Evolutionary conservation across 1,140 invertebrate genomes (phyloP).

Genomic region (Calephelis virginiensis): DNA sequence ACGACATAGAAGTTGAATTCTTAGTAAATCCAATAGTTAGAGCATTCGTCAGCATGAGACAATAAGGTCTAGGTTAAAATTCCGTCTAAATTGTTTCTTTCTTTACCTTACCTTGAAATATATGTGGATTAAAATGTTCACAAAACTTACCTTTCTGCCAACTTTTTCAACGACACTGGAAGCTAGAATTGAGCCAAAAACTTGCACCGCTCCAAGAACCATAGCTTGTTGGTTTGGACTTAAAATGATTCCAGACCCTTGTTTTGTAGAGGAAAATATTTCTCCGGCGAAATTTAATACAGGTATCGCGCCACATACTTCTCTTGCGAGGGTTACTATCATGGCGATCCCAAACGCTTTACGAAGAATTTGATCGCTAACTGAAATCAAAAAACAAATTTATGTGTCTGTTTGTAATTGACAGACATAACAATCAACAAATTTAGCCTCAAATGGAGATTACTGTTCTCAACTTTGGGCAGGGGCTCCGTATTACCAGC

Average conservation of each 20-base stretch:
- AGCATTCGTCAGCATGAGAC: too few relatives aligned
- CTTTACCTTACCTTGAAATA: too few relatives aligned
- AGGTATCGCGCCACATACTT: constrained; percentile 41
- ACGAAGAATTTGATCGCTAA: constrained; percentile 45
- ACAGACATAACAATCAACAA: too few relatives aligned
- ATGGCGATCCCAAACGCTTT: constrained; percentile 25
- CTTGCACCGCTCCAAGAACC: constrained; percentile 37
- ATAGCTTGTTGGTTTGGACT: constrained; percentile 46
- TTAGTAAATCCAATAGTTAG: too few relatives aligned
- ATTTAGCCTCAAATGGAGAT: too few relatives aligned
- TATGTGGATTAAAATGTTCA: too few relatives aligned
- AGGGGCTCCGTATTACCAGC: too few relatives aligned
- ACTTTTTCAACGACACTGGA: constrained; percentile 40
- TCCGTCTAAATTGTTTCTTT: too few relatives aligned
- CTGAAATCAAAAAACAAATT: constrained; percentile 36
- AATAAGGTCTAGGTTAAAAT: too few relatives aligned
- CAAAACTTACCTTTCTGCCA: constrained; percentile 28
- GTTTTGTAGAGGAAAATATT: constrained; percentile 35
- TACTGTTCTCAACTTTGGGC: too few relatives aligned
- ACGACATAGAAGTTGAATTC: too few relatives aligned
- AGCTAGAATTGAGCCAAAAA: constrained; percentile 36
- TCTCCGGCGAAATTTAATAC: constrained; percentile 46
- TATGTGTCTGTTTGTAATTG: background rate
- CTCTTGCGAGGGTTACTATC: constrained; percentile 2
- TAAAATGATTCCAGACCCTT: constrained; percentile 26